Evolutionary conservation across 1,140 invertebrate species (phyloP).

Genomic region (Pseudachorutes palmiensis): DNA sequence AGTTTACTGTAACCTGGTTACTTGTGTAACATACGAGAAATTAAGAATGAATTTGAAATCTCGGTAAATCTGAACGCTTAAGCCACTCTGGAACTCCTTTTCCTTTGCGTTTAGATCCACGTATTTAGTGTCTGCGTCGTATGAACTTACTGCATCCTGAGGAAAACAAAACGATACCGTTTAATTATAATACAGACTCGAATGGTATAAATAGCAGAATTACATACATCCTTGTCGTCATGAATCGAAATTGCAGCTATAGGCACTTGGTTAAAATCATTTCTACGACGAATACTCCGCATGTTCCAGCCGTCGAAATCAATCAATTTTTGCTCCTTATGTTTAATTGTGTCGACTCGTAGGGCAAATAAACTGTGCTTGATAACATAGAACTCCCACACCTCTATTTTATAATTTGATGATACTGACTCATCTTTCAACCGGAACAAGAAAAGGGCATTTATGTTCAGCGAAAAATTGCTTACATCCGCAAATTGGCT

Average conservation of each 20-base stretch:
- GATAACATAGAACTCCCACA: not conserved
- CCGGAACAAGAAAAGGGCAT: not conserved
- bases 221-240: too few relatives aligned
- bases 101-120: not conserved
- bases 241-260: not conserved
- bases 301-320: not conserved
- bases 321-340: too few relatives aligned
- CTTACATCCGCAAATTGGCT: not conserved
- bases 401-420: not conserved
- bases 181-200: too few relatives aligned
- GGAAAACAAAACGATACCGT: too few relatives aligned
- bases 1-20: too few relatives aligned
- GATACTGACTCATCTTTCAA: too few relatives aligned
- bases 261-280: not conserved
- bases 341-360: not conserved
- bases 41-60: not conserved
- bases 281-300: not conserved
- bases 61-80: not conserved
- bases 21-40: too few relatives aligned
- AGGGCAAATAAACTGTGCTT: not conserved
- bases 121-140: too few relatives aligned
- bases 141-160: too few relatives aligned
- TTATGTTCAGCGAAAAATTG: not conserved
- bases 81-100: not conserved
- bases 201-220: too few relatives aligned